These are phyloP conservation scores for Hypena proboscidalis DNA, from an alignment of 2,888 invertebrate genomes.

Conservation along the genomic window DNA sequence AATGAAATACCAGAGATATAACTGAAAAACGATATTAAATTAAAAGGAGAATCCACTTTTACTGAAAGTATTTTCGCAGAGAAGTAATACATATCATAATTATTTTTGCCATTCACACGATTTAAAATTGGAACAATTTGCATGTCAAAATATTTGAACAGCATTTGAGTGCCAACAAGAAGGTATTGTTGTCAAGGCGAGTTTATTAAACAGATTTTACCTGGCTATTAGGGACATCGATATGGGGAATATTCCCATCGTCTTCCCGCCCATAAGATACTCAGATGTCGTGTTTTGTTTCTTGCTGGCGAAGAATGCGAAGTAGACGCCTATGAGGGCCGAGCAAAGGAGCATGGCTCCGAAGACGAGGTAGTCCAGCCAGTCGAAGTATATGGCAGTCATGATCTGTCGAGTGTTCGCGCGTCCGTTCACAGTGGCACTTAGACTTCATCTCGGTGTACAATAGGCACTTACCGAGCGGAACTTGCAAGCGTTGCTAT, in stretches of 20 bases:
- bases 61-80: slow-evolving; percentile 20
- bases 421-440: slow-evolving; percentile 64
- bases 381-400: slow-evolving; percentile 82
- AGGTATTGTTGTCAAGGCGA: not conserved
- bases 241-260: slow-evolving; percentile 91
- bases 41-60: slow-evolving; percentile 2
- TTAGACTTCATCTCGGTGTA: slow-evolving; percentile 65
- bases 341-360: slow-evolving; percentile 87
- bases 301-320: slow-evolving; percentile 88
- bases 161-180: too few species aligned
- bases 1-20: slow-evolving; percentile 91
- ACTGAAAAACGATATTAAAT: slow-evolving; percentile 72
- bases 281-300: slow-evolving; percentile 89
- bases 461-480: slow-evolving; percentile 68
- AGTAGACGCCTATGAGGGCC: slow-evolving; percentile 88
- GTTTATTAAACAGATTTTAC: slow-evolving; percentile 64
- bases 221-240: slow-evolving; percentile 92
- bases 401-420: slow-evolving; percentile 59
- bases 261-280: slow-evolving; percentile 90
- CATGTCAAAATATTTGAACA: too few species aligned
- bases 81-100: not conserved
- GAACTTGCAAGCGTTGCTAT: slow-evolving; percentile 64
- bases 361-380: slow-evolving; percentile 88
- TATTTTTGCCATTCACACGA: too few species aligned
- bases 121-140: too few species aligned